A percentile compares a stretch with the other conserved stretches of the same genome.
Evolutionary conservation across 2,888 invertebrate species (phyloP).

Genomic region (Odontothrips loti): DNA sequence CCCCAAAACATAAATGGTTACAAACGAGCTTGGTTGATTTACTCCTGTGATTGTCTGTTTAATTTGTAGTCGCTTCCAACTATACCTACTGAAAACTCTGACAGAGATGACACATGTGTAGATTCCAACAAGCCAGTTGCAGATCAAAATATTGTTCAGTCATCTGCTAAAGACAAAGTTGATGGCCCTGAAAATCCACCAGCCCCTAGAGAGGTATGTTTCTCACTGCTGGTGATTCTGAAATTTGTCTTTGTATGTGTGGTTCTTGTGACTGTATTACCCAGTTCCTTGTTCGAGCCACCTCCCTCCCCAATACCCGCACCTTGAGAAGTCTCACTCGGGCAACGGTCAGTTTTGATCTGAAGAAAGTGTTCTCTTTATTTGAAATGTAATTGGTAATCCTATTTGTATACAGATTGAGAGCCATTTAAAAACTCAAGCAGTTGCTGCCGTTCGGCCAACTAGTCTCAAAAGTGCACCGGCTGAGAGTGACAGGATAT

Average conservation of each 20-base stretch:
- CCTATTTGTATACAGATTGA: slow-evolving; percentile 1
- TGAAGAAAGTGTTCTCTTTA: no score
- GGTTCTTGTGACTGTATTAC: neutral
- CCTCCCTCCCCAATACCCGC: slow-evolving; percentile 5
- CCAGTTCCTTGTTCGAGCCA: neutral
- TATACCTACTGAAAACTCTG: neutral
- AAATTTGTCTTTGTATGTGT: no score
- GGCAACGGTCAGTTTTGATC: slow-evolving; percentile 46
- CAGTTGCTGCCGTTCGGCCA: neutral
- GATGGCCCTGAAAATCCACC: neutral
- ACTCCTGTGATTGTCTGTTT: neutral
- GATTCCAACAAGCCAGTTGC: no score
- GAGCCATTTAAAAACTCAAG: neutral
- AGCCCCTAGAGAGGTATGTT: neutral
- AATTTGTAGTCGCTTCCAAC: neutral
- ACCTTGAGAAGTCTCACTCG: slow-evolving; percentile 44
- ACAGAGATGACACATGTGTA: neutral
- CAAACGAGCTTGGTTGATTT: neutral
- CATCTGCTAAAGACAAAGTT: no score
- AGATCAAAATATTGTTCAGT: no score
- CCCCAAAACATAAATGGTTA: no score
- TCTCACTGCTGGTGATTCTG: no score
- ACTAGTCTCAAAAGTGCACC: neutral
- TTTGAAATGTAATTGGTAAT: no score
- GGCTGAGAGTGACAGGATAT: neutral